Evolutionary conservation across 2,113 vertebrate genomes (phyloP), one percentile per base, ranked within the genome.

Genomic region (Helogale parvula): DNA sequence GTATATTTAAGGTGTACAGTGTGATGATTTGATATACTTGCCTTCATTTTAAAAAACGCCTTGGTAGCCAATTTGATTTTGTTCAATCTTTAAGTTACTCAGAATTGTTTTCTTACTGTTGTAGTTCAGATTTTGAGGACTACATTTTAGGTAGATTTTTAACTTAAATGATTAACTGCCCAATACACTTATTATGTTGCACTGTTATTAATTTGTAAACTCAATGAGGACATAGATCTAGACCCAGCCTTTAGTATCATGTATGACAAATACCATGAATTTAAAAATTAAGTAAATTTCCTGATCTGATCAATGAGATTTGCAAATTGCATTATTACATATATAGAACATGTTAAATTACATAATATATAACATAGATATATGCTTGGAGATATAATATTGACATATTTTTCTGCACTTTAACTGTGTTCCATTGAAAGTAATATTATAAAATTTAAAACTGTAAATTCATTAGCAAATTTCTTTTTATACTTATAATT

Each of bases 401-500:
- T 87, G 2, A 33, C 2, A 50, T 77, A 45, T 60, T 96, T 97
- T 86, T 19, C 8, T 72, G 3, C 5, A 65, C 14, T 88, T 87
- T 82, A 84, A 60, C 5, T 60, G 0, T 69, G 97, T 89, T 31
- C 19, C 25, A 25, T 57, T 77, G 76, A 92, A 95, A 87, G 3
- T 1, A 90, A 41, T 87, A 66, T 45, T 69, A 88, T 1, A 52
- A 2, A 95, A 80, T 29, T 25, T 0, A 0, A 84, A 23, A 92
- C 12, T 89, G 47, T 50, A 83, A 91, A 66, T 89, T 82, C 11
- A 52, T 31, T 47, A 57, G 23, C 1, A 86, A 50, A 69, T 89
- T 77, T 77, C 3, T 92, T 90, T 95, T 93, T 80, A 38, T 91
- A 57, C 71, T 82, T 92, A 3, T 88, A 9, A 83, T 87, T 97